Base-by-base conservation (phyloP, 2,797 vertebrate species). In the Serranus cabrilla region DNA sequence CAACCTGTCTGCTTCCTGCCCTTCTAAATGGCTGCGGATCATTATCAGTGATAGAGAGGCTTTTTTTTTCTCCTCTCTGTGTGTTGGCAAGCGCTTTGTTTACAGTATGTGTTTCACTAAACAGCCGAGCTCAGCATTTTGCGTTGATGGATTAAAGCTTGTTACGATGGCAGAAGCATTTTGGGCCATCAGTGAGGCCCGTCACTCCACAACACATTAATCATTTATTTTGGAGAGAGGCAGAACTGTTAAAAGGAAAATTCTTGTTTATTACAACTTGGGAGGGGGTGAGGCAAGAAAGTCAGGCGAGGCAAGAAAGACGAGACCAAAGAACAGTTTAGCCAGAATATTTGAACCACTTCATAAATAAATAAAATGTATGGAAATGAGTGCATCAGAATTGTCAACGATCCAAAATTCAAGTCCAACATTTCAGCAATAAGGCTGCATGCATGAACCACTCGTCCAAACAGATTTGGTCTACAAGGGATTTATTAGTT, bases 21-120 rank as follows among this genome's bases (percentile, higher is more conserved):
- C 79, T 78, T 83, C 80, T 88, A 85, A 93, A 92, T 86, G 84
- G 79, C 76, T 69, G 40, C n/a, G 40, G 80, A 91, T 91, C 85
- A 88, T 92, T 93, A 91, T 88, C 84, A 82, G 78, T 87, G 84
- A 92, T 87, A 68, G 78, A 85, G 58, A 67, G 72, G 8, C 10
- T 61, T 63, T 49, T 74, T 73, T 46, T 42, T 43, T 8, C 3
- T 18, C 10, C n/a, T 43, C 47, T 66, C 74, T 45, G 43, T 45
- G 20, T 69, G 58, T 82, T 89, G 83, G 88, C 85, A 85, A 81
- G 73, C 76, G 76, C 76, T 82, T 83, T 91, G 87, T 91, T 93
- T 90, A 87, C 83, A 68, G 76, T 81, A 56, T 76, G 74, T 75
- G 78, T 88, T 76, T 37, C 54, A 63, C 73, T 71, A 74, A 88